Percentiles rank a stretch among this genome's conserved stretches.
phyloP scores from a whole-genome alignment of 2,888 invertebrate genomes.

The Holacanthella duospinosa region DNA sequence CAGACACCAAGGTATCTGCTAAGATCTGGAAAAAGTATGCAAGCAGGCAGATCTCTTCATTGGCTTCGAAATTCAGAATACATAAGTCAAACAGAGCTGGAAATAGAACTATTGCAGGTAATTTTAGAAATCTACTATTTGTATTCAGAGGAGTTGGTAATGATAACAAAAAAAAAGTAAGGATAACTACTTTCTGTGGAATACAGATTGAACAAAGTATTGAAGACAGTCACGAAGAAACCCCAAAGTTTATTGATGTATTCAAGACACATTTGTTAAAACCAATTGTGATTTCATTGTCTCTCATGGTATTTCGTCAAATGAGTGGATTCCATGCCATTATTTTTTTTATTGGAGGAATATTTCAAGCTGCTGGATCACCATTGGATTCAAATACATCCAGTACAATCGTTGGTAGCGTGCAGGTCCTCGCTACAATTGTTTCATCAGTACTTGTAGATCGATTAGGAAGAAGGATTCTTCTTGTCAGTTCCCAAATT shows the following conservation, averaged over 20 bases:
- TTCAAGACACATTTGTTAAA: slow-evolving; percentile 54
- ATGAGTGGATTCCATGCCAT: slow-evolving; percentile 74
- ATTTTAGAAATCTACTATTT: no score
- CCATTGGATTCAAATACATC: slow-evolving; percentile 46
- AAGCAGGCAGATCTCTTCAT: slow-evolving; percentile 58
- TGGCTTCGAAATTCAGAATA: slow-evolving; percentile 58
- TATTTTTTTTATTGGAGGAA: slow-evolving; percentile 63
- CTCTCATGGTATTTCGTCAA: slow-evolving; percentile 76
- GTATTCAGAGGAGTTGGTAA: not conserved
- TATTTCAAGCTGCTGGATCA: slow-evolving; percentile 64
- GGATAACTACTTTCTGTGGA: not conserved
- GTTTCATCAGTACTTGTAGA: slow-evolving; percentile 58
- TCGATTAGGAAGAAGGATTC: slow-evolving; percentile 63
- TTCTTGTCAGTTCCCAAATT: slow-evolving; percentile 63
- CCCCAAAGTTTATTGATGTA: slow-evolving; percentile 47
- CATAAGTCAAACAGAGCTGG: slow-evolving; percentile 55
- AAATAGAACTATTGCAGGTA: slow-evolving; percentile 38
- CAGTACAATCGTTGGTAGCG: slow-evolving; percentile 49
- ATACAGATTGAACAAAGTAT: slow-evolving; percentile 20
- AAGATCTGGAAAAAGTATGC: slow-evolving; percentile 47
- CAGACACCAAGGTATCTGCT: slow-evolving; percentile 58
- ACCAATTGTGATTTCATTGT: slow-evolving; percentile 62
- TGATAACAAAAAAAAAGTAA: not conserved
- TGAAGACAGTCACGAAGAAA: slow-evolving; percentile 10
- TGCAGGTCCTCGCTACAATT: slow-evolving; percentile 48